Base-by-base conservation (phyloP, 2,797 vertebrate species). In the Takifugu rubripes region DNA sequence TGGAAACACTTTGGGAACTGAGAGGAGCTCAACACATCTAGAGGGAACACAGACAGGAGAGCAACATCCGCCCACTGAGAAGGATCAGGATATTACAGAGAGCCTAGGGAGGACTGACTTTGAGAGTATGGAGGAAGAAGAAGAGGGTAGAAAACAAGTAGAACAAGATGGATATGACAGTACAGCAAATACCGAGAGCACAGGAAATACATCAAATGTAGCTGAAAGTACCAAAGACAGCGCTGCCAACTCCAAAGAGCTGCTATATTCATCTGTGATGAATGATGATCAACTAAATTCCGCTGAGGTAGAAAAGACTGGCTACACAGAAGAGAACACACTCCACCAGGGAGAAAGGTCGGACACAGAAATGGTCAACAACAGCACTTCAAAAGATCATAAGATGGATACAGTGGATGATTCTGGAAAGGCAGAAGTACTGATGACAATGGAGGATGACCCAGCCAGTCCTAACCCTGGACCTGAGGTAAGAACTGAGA, bases 171-270 rank as follows among this genome's bases (percentile, higher is more conserved):
- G 6, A 6, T n/a, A 43, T 21, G 46, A 24, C n/a, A 1, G 0
- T 25, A 33, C 49, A 33, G 45, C 42, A 15, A 49, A 53, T 25
- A 55, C 44, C 8, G n/a, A n/a, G 6, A 11, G 14, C 10, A 25
- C 27, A 15, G 50, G 45, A 17, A 11, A 2, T 10, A 3, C 21
- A 26, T 10, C 43, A 47, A 7, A 11, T 33, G 3, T 0, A 47
- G 16, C 27, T 21, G 26, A 26, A 44, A 52, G 16, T n/a, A 40
- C 10, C 8, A 25, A 64, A 44, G 44, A 27, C 12, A 26, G 36
- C 15, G 45, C 24, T 49, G 58, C 62, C 17, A 12, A 14, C 14
- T 40, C 36, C 36, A 40, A 40, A 31, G 53, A 72, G 51, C 31
- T n/a, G 47, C 21, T 25, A 6, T 0, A 11, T 53, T 29, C 45